phyloP scores from a whole-genome alignment of 2,113 vertebrate species.

The Tragelaphus scriptus region DNA sequence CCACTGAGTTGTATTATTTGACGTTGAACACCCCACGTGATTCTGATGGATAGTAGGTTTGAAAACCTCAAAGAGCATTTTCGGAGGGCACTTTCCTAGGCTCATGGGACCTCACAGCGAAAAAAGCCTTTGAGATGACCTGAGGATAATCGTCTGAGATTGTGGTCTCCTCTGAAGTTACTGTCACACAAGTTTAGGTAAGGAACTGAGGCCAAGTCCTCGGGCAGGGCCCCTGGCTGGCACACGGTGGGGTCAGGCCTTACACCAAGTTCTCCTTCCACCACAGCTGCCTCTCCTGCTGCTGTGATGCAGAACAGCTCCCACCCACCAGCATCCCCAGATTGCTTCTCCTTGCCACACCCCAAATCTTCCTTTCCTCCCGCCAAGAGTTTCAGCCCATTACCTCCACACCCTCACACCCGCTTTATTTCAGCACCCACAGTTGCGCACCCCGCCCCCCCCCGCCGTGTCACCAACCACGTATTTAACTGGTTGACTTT shows the following conservation, averaged over 20 bases:
- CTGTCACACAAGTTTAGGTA: background rate
- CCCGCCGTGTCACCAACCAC: background rate
- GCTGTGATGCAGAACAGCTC: background rate
- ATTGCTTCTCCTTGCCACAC: background rate
- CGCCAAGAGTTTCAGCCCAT: background rate
- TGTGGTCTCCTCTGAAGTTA: background rate
- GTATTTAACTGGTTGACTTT: background rate
- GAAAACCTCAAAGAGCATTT: background rate
- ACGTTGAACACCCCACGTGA: background rate
- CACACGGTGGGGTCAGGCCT: background rate
- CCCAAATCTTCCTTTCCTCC: background rate
- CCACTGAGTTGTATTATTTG: background rate
- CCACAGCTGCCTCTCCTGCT: background rate
- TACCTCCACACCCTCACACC: background rate
- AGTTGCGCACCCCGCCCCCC: background rate
- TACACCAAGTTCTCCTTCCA: too few relatives aligned
- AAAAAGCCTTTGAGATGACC: background rate
- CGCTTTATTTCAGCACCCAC: background rate
- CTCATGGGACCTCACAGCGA: background rate
- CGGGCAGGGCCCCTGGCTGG: background rate
- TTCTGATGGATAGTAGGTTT: background rate
- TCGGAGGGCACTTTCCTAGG: background rate
- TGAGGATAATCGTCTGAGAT: background rate
- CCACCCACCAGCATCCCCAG: background rate
- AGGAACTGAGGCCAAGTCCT: background rate